phyloP scores from a whole-genome alignment of 1,140 invertebrate species.

The Agraylea sexmaculata region DNA sequence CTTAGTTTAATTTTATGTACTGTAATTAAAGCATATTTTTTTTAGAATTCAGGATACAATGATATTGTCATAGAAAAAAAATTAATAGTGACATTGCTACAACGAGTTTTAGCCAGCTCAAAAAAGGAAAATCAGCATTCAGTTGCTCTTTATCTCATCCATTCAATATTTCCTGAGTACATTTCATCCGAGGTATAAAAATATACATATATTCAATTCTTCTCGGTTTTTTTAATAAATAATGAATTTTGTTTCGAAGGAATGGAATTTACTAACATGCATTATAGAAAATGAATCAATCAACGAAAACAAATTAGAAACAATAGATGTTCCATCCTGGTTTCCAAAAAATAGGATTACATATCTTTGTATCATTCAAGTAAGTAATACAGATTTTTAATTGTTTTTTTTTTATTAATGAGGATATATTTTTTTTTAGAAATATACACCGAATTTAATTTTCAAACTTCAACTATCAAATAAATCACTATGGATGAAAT shows the following conservation, averaged over 20 bases:
- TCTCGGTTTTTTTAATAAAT: background rate
- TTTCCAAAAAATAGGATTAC: conserved; percentile 10
- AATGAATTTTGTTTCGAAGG: conserved; percentile 8
- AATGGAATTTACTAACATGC: conserved; percentile 18
- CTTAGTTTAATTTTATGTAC: background rate
- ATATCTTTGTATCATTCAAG: conserved; percentile 12
- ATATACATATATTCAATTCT: background rate
- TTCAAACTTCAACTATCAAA: conserved; percentile 27
- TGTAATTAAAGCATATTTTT: background rate
- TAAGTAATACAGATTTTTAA: background rate
- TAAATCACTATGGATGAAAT: conserved; percentile 27
- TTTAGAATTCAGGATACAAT: conserved; percentile 9
- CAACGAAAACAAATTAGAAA: conserved; percentile 10
- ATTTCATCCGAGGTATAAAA: conserved; percentile 14
- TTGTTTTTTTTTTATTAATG: background rate
- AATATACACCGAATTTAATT: conserved; percentile 25
- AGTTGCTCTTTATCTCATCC: conserved; percentile 16
- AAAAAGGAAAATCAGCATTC: conserved; percentile 18
- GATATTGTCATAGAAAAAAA: conserved; percentile 8
- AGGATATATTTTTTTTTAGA: conserved; percentile 16
- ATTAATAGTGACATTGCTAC: conserved; percentile 14
- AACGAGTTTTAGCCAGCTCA: conserved; percentile 16
- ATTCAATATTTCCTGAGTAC: conserved; percentile 20
- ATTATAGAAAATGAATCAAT: conserved; percentile 13
- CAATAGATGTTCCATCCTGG: conserved; percentile 12